These are phyloP conservation scores for Iselma pallidipennis DNA, from an alignment of 2,888 invertebrate species.

Conservation along the genomic window DNA sequence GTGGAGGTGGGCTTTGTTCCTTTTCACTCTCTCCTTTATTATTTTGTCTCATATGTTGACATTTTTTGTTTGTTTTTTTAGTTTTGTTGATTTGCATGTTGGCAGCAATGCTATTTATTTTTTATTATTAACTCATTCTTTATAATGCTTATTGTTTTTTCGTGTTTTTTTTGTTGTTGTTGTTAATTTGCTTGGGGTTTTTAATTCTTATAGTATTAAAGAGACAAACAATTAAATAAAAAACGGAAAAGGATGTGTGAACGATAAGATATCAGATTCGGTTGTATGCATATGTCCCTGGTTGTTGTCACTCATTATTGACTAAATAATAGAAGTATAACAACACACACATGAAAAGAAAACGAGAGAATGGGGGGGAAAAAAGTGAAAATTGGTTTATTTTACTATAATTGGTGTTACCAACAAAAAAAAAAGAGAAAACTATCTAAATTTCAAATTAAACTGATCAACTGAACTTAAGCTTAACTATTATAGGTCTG, in stretches of 20 bases:
- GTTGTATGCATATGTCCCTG: not conserved
- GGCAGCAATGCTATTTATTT: constrained; percentile 15
- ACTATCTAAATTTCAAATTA: no score
- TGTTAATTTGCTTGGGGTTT: constrained; percentile 10
- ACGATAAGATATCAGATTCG: constrained; percentile 21
- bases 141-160: no score
- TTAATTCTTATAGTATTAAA: not conserved
- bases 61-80: not conserved
- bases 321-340: not conserved
- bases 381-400: not conserved
- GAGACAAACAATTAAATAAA: constrained; percentile 14
- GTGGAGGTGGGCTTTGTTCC: not conserved
- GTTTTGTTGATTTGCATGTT: constrained; percentile 11
- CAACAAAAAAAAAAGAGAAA: no score
- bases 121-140: no score
- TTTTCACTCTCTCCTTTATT: constrained; percentile 5
- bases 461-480: no score
- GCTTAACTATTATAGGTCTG: no score
- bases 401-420: no score
- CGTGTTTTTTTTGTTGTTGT: constrained; percentile 6
- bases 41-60: not conserved
- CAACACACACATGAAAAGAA: not conserved
- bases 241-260: constrained; percentile 26
- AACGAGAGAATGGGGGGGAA: not conserved
- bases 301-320: not conserved